Conservation (phyloP, 2,797 vertebrate genomes). For the Oryzias sinensis region DNA sequence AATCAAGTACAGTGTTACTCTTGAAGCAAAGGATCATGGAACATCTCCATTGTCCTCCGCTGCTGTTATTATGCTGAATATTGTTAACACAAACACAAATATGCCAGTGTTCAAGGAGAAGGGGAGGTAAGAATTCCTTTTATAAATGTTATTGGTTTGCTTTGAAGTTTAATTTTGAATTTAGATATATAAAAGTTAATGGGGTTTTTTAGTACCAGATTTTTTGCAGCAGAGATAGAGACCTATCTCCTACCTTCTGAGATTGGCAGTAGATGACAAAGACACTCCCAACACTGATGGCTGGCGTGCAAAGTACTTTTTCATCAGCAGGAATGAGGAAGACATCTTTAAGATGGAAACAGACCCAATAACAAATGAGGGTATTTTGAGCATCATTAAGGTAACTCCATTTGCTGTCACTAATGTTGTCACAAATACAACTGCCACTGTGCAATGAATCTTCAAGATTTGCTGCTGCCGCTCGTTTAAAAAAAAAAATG, state of each 20-base stretch:
- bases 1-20: constrained; percentile 62
- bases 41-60: constrained; percentile 64
- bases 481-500: too few relatives aligned
- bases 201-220: constrained; percentile 47
- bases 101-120: constrained; percentile 68
- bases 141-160: neutral
- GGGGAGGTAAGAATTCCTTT: constrained; percentile 42
- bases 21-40: constrained; percentile 76
- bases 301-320: constrained; percentile 75
- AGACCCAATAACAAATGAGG: constrained; percentile 81
- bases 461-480: too few relatives aligned
- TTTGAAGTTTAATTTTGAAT: neutral
- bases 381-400: constrained; percentile 80
- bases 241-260: constrained; percentile 45
- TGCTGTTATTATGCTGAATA: constrained; percentile 51
- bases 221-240: constrained; percentile 57
- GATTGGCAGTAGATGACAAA: constrained; percentile 73
- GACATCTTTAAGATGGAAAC: constrained; percentile 73
- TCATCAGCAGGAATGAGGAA: constrained; percentile 76
- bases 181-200: neutral
- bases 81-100: constrained; percentile 80
- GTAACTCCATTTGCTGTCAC: constrained; percentile 54
- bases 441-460: too few relatives aligned
- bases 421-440: too few relatives aligned
- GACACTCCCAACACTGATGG: constrained; percentile 72